Percentiles rank a stretch among this genome's conserved stretches.
Conservation (phyloP, 2,888 invertebrate genomes). For the Diarsia brunnea region DNA sequence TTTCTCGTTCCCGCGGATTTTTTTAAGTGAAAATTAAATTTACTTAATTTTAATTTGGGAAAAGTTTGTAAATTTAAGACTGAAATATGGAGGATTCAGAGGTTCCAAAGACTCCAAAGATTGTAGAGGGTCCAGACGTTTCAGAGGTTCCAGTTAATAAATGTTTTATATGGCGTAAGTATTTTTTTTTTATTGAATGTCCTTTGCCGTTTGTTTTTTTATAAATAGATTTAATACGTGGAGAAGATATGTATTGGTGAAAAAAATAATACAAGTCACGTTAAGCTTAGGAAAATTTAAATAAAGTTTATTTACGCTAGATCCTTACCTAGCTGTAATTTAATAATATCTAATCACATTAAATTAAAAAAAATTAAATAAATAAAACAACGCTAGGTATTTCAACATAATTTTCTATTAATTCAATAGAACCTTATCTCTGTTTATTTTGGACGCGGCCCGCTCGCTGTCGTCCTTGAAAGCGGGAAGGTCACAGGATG, state of each 20-base stretch:
- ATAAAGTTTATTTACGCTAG: neutral
- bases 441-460: slow-evolving; percentile 13
- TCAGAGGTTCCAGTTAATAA: slow-evolving; percentile 89
- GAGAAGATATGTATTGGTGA: neutral
- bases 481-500: slow-evolving; percentile 46
- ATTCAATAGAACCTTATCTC: neutral
- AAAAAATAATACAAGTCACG: neutral
- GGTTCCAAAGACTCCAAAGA: slow-evolving; percentile 80
- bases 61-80: neutral
- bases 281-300: neutral
- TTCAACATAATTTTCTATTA: neutral
- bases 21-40: neutral
- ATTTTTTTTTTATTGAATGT: slow-evolving; percentile 11
- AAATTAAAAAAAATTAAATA: neutral
- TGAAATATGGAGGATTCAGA: slow-evolving; percentile 81
- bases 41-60: neutral
- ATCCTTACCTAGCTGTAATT: neutral
- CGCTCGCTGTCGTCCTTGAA: slow-evolving; percentile 39
- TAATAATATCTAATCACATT: neutral
- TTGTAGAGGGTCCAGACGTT: neutral
- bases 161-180: slow-evolving; percentile 91
- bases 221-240: neutral
- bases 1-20: slow-evolving; percentile 23
- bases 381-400: neutral
- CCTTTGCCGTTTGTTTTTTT: neutral